phyloP scores from a whole-genome alignment of 2,888 invertebrate genomes.

The Cosmorhoe ocellata region DNA sequence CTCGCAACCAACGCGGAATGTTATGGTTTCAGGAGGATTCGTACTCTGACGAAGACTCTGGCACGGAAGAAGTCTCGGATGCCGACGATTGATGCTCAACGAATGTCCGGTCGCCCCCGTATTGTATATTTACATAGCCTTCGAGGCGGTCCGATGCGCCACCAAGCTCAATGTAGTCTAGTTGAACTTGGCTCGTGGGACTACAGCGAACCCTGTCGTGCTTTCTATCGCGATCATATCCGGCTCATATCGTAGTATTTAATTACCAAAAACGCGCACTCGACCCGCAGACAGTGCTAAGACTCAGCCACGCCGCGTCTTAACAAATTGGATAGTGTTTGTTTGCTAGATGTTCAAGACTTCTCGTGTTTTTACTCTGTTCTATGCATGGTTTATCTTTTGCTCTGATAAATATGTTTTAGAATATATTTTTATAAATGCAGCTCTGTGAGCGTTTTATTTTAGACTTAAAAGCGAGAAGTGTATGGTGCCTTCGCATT shows the following conservation, averaged over 20 bases:
- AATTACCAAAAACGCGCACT: slow-evolving; percentile 45
- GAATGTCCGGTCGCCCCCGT: slow-evolving; percentile 43
- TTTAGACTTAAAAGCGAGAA: slow-evolving; percentile 47
- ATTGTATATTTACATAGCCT: slow-evolving; percentile 48
- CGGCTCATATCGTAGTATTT: slow-evolving; percentile 35
- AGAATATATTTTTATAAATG: slow-evolving; percentile 44
- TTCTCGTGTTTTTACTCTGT: slow-evolving; percentile 47
- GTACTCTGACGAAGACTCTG: slow-evolving; percentile 76
- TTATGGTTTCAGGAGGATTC: slow-evolving; percentile 81
- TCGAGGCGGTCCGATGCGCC: slow-evolving; percentile 40
- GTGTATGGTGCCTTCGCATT: slow-evolving; percentile 68
- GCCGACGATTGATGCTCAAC: slow-evolving; percentile 70
- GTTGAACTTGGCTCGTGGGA: slow-evolving; percentile 31
- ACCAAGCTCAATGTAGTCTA: slow-evolving; percentile 32
- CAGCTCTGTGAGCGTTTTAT: slow-evolving; percentile 36
- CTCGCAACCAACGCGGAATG: slow-evolving; percentile 62
- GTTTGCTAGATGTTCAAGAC: slow-evolving; percentile 58
- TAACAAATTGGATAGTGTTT: slow-evolving; percentile 63
- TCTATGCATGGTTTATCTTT: slow-evolving; percentile 76
- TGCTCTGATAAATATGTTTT: slow-evolving; percentile 74
- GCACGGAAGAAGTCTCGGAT: slow-evolving; percentile 76
- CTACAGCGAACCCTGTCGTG: slow-evolving; percentile 34
- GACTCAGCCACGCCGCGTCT: slow-evolving; percentile 47
- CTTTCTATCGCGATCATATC: slow-evolving; percentile 54
- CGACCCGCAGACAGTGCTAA: slow-evolving; percentile 49